These are phyloP conservation scores for Phylloscopus trochiloides DNA, from an alignment of 2,113 vertebrate species.

Conservation along the genomic window DNA sequence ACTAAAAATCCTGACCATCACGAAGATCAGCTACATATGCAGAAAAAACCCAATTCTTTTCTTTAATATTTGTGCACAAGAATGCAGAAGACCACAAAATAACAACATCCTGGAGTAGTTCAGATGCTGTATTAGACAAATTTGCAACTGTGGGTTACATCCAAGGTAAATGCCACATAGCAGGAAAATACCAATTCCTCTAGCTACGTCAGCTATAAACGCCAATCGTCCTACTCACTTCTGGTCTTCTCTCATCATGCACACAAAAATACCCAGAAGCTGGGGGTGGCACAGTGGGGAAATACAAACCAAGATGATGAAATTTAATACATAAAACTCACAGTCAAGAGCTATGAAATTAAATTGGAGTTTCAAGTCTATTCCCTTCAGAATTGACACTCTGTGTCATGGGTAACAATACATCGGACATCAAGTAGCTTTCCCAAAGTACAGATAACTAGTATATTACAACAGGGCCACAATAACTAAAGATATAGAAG, in stretches of 20 bases:
- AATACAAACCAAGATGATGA: background rate
- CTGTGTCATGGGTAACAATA: background rate
- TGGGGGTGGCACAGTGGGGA: background rate
- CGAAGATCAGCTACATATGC: background rate
- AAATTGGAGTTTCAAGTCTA: background rate
- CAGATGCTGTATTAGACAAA: background rate
- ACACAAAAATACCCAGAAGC: background rate
- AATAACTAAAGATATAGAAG: background rate
- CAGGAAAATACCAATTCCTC: background rate
- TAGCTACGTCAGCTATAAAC: background rate
- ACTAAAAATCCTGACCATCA: background rate
- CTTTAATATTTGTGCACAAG: background rate
- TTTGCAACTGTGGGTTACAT: background rate
- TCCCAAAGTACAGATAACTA: background rate
- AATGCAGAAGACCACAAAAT: background rate
- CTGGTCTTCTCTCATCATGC: background rate
- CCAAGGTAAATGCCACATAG: background rate
- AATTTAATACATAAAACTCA: background rate
- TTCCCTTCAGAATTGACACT: background rate
- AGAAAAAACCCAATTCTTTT: background rate
- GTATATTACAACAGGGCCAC: background rate
- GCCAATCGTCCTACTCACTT: background rate
- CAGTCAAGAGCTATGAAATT: background rate
- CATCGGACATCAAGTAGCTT: fast-evolving
- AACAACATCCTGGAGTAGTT: background rate